These are phyloP conservation scores for Diaprepes abbreviatus DNA, from an alignment of 2,888 invertebrate genomes.

Conservation along the genomic window DNA sequence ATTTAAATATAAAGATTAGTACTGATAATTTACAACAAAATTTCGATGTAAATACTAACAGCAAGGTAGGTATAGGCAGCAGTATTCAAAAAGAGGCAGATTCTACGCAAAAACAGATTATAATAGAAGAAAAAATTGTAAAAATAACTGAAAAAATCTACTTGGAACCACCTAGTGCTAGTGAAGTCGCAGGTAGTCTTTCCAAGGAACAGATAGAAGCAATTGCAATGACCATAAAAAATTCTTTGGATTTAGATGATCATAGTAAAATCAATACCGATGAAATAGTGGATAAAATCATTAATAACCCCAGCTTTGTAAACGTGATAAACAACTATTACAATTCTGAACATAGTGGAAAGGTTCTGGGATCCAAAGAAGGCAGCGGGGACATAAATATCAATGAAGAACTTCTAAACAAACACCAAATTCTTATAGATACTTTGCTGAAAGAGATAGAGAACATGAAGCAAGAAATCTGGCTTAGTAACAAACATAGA, in stretches of 20 bases:
- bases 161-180: slow-evolving; percentile 51
- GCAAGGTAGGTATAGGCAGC: not conserved
- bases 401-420: slow-evolving; percentile 41
- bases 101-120: slow-evolving; percentile 13
- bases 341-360: slow-evolving; percentile 21
- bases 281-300: slow-evolving; percentile 63
- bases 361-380: slow-evolving; percentile 10
- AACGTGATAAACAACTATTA: slow-evolving; percentile 55
- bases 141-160: slow-evolving; percentile 56
- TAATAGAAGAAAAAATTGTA: slow-evolving; percentile 57
- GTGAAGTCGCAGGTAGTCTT: slow-evolving; percentile 55
- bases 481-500: slow-evolving; percentile 60
- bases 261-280: slow-evolving; percentile 60
- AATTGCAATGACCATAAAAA: slow-evolving; percentile 62
- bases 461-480: slow-evolving; percentile 70
- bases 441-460: slow-evolving; percentile 67
- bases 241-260: slow-evolving; percentile 55
- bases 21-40: not conserved
- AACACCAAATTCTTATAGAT: slow-evolving; percentile 54
- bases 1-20: slow-evolving; percentile 53
- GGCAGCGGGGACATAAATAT: slow-evolving; percentile 23
- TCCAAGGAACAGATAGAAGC: slow-evolving; percentile 64
- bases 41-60: not conserved
- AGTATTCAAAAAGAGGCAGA: not conserved
- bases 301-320: slow-evolving; percentile 60